Evolutionary conservation across 2,797 vertebrate genomes (phyloP).

Genomic region (Periparus ater): DNA sequence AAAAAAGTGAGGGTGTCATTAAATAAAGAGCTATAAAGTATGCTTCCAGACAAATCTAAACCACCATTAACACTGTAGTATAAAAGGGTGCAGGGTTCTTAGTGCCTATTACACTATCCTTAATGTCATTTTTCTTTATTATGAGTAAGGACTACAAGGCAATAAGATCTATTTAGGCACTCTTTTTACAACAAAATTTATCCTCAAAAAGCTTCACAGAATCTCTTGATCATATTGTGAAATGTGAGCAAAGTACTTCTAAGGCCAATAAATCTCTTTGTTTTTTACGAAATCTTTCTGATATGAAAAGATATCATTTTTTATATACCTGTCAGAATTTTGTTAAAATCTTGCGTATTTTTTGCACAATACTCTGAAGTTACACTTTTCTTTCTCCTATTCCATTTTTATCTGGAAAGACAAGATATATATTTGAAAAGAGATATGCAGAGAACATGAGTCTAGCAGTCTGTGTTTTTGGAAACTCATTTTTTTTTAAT

Average conservation of each 20-base stretch:
- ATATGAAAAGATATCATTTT: constrained; percentile 34
- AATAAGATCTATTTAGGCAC: constrained; percentile 2
- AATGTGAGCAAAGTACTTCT: background rate
- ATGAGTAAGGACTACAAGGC: background rate
- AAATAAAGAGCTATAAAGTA: background rate
- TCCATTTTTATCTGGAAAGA: constrained; percentile 57
- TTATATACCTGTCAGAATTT: constrained; percentile 24
- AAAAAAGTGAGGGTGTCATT: background rate
- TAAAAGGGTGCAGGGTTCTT: background rate
- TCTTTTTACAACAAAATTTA: background rate
- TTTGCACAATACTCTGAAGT: constrained; percentile 19
- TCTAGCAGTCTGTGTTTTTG: constrained; percentile 51
- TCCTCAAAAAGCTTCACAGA: background rate
- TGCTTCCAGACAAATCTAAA: background rate
- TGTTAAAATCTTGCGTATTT: constrained; percentile 19
- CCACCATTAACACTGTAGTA: background rate
- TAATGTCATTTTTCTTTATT: constrained; percentile 1
- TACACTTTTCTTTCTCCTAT: constrained; percentile 31
- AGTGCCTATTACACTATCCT: background rate
- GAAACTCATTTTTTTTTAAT: constrained; percentile 47
- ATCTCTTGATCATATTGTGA: constrained; percentile 11
- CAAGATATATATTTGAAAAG: constrained; percentile 50
- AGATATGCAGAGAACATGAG: constrained; percentile 48
- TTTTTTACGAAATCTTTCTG: constrained; percentile 29
- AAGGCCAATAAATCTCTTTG: constrained; percentile 4